Evolutionary conservation across 2,113 vertebrate species (phyloP).

Genomic region (Podilymbus podiceps): DNA sequence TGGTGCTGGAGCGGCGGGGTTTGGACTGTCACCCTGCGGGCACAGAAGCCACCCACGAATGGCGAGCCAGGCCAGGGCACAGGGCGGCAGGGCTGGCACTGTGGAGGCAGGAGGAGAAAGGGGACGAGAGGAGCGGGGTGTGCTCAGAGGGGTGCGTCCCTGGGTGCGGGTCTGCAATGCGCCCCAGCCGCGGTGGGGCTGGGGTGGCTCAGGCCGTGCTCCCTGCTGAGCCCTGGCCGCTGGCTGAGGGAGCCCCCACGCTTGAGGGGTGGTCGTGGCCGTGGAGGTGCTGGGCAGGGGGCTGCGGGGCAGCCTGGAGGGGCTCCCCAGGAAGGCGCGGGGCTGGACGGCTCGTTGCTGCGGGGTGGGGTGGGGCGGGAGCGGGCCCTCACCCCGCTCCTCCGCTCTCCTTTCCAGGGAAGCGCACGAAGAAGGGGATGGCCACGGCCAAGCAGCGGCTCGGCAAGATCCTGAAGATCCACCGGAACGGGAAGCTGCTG

Average conservation of each 20-base stretch:
- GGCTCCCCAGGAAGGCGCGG: fast-evolving
- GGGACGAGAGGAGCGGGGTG: too few relatives aligned
- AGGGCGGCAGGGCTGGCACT: neutral
- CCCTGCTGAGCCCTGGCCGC: too few relatives aligned
- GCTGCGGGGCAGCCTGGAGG: too few relatives aligned
- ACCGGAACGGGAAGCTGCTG: slow-evolving; percentile 96
- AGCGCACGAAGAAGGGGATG: slow-evolving; percentile 99
- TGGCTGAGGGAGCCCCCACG: too few relatives aligned
- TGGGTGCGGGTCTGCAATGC: neutral
- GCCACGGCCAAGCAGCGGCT: slow-evolving; percentile 99
- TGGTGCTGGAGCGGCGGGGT: neutral
- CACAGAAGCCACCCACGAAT: neutral
- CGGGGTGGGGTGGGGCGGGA: neutral
- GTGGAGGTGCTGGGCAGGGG: neutral
- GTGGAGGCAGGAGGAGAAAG: neutral
- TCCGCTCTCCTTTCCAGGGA: slow-evolving; percentile 79
- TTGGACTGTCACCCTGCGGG: neutral
- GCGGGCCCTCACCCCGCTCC: neutral
- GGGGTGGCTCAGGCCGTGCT: neutral
- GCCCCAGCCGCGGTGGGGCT: fast-evolving
- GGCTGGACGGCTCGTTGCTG: neutral
- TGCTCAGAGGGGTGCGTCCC: neutral
- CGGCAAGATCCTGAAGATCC: slow-evolving; percentile 99
- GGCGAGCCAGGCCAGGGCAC: neutral
- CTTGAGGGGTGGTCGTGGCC: neutral